A percentile compares a stretch with the other conserved stretches of the same genome.
Evolutionary conservation across 2,113 vertebrate genomes (phyloP).

Genomic region (Sinocyclocheilus anshuiensis): DNA sequence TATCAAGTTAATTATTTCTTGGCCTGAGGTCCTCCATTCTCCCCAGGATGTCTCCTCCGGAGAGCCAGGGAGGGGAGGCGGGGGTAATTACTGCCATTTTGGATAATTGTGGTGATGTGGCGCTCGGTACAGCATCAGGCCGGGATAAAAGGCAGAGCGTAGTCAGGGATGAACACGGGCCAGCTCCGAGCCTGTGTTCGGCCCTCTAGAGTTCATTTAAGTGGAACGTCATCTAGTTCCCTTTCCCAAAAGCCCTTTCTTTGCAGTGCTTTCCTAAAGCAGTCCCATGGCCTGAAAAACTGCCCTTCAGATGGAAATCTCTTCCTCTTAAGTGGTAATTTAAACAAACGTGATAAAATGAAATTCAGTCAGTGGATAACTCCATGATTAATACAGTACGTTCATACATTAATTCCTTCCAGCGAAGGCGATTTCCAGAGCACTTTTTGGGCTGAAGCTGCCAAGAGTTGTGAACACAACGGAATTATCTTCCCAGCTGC

Average conservation of each 20-base stretch:
- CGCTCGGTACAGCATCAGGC: slow-evolving; percentile 48
- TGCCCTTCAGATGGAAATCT: not conserved
- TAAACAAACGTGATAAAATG: slow-evolving; percentile 32
- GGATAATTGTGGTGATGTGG: slow-evolving; percentile 61
- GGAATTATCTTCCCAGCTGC: slow-evolving; percentile 32
- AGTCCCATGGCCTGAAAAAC: slow-evolving; percentile 8
- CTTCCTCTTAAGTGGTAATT: slow-evolving; percentile 5
- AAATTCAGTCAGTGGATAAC: slow-evolving; percentile 23
- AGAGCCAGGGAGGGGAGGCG: slow-evolving; percentile 40
- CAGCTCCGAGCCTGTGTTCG: slow-evolving; percentile 18
- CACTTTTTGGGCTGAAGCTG: not conserved
- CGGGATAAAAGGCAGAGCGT: slow-evolving; percentile 51
- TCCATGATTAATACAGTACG: slow-evolving; percentile 29
- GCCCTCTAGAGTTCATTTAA: not conserved
- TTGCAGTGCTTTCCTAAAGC: slow-evolving; percentile 15
- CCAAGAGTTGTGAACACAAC: slow-evolving; percentile 11
- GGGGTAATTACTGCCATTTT: slow-evolving; percentile 61
- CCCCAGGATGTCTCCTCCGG: slow-evolving; percentile 56
- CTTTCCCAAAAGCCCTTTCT: slow-evolving; percentile 2
- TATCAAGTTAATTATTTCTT: slow-evolving; percentile 74
- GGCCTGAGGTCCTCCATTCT: slow-evolving; percentile 64
- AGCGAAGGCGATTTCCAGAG: not conserved
- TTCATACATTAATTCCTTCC: slow-evolving; percentile 41
- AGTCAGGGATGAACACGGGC: slow-evolving; percentile 20
- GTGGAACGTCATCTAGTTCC: slow-evolving; percentile 13